Evolutionary conservation across 2,888 invertebrate species (phyloP).

Genomic region (Pristionchus japonicus): DNA sequence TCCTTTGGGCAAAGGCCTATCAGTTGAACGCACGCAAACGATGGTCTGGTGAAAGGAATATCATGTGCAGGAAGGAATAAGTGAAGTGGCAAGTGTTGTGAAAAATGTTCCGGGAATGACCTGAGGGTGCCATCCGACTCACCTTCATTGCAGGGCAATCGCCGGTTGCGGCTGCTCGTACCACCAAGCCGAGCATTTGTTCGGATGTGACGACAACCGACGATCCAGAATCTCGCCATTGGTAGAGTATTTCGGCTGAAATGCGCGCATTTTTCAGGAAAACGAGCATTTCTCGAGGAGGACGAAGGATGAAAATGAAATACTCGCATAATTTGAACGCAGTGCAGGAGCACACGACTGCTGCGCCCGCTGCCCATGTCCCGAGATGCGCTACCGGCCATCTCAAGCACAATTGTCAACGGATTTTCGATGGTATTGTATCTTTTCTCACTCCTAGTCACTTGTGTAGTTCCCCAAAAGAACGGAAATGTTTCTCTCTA

Average conservation of each 20-base stretch:
- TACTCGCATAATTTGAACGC: background rate
- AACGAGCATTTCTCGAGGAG: too few relatives aligned
- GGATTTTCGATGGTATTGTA: too few relatives aligned
- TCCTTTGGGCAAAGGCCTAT: background rate
- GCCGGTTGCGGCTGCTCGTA: background rate
- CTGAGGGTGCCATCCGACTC: background rate
- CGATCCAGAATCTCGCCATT: background rate
- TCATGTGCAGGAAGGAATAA: too few relatives aligned
- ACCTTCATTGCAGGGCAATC: background rate
- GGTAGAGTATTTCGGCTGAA: background rate
- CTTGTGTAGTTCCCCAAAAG: too few relatives aligned
- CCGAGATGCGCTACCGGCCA: background rate
- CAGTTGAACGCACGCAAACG: background rate
- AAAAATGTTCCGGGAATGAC: background rate
- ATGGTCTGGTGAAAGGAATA: too few relatives aligned
- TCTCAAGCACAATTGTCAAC: background rate
- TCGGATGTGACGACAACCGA: background rate
- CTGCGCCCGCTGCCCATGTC: background rate
- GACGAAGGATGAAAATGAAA: too few relatives aligned
- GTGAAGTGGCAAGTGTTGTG: background rate
- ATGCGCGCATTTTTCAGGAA: background rate
- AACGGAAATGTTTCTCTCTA: too few relatives aligned
- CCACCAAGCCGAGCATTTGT: background rate
- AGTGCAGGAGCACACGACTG: background rate
- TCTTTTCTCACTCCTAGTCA: too few relatives aligned